phyloP scores from a whole-genome alignment of 2,113 vertebrate genomes.

The Hassar affinis region DNA sequence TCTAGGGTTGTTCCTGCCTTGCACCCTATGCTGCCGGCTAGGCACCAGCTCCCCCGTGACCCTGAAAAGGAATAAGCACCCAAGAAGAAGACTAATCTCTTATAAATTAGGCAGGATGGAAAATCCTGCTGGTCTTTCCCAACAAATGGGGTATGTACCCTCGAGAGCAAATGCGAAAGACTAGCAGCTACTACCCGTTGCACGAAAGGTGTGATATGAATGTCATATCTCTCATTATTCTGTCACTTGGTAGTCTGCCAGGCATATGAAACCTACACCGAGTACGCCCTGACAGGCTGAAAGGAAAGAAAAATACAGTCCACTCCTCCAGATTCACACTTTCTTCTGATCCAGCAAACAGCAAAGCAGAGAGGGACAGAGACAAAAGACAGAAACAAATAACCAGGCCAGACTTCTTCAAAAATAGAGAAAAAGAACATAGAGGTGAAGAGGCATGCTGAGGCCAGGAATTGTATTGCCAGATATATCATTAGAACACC shows the following conservation, averaged over 20 bases:
- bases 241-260: constrained; percentile 3
- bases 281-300: constrained; percentile 27
- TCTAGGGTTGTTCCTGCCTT: too few species aligned
- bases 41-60: too few species aligned
- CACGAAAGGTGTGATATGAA: constrained; percentile 3
- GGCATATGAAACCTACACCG: constrained; percentile 23
- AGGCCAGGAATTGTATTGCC: not conserved
- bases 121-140: not conserved
- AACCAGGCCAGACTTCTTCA: not conserved
- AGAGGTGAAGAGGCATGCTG: not conserved
- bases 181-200: not conserved
- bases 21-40: too few species aligned
- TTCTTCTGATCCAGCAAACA: not conserved
- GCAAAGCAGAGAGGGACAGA: not conserved
- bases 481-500: not conserved
- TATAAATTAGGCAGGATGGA: not conserved
- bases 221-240: constrained; percentile 11
- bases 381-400: not conserved
- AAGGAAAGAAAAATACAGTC: constrained; percentile 35
- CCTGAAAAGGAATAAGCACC: too few species aligned
- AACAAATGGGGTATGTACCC: not conserved
- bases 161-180: not conserved
- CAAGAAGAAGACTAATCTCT: not conserved
- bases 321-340: constrained; percentile 29
- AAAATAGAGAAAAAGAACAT: not conserved